Evolutionary conservation across 2,113 vertebrate genomes (phyloP), one percentile per base, ranked within the genome.

Genomic region (Pelobates fuscus): DNA sequence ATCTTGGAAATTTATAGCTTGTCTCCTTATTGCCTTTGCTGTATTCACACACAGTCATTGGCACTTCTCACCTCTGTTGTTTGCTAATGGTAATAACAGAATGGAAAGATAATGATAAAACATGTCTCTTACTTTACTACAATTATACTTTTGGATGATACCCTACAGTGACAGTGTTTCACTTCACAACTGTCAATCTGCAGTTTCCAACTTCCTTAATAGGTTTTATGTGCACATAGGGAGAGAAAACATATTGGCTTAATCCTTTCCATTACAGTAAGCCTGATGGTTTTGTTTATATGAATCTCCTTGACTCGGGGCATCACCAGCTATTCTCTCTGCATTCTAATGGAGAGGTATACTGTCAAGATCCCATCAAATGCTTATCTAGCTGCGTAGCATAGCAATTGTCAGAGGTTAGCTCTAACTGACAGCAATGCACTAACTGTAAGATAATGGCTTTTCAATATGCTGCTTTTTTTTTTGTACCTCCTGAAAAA

Each of bases 381-480:
- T 17, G 64, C 63, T 77, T 77, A 68, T 77, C 73, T 68, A 61
- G 25, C 64, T 30, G 30, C 52, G 61, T 37, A 52, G 65, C 57
- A 37, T 37, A 37, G 7, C 27, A 14, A 52, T 77, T 52, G 73
- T 77, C 65, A 68, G 65, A 57, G 73, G 65, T 67, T 59, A 77
- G 54, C 30, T 52, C 30, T 26, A 52, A 61, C 41, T 77, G 73
- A 77, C 73, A 77, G 73, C 55, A 18, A 29, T 25, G 57, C 57
- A 52, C 32, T 60, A 29, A 55, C 73, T 20, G 54, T 65, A 37
- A 68, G 64, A 77, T 77, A 77, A 77, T 77, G 73, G 73, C 73
- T 77, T 77, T 77, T 77, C 73, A 68, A 61, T 52, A 41, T 68
- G 41, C 73, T 17, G 32, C 29, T 37, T 10, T 37, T 37, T 49